Evolutionary conservation across 2,113 vertebrate genomes (phyloP).

Genomic region (Natator depressus): DNA sequence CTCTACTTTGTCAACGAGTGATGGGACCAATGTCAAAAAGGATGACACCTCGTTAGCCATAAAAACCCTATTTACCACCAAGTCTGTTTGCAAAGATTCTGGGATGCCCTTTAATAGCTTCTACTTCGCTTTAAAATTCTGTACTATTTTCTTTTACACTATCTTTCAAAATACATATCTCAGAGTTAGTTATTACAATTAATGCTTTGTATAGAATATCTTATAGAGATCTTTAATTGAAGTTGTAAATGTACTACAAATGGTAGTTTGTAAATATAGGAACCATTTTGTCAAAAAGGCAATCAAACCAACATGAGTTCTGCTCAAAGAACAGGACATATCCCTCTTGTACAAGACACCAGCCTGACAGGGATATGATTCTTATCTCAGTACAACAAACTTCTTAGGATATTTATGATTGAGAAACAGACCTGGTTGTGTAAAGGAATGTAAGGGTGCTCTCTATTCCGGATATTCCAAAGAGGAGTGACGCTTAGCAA

Average conservation of each 20-base stretch:
- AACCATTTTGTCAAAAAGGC: not conserved
- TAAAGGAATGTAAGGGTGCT: not conserved
- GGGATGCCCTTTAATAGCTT: not conserved
- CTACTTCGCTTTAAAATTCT: not conserved
- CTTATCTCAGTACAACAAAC: not conserved
- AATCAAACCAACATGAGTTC: not conserved
- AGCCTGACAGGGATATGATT: not conserved
- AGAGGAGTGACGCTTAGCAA: not conserved
- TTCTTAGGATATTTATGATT: not conserved
- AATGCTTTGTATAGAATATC: not conserved
- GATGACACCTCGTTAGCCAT: not conserved
- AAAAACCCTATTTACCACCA: not conserved
- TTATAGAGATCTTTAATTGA: not conserved
- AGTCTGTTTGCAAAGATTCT: not conserved
- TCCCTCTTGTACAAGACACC: not conserved
- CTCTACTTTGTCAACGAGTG: not conserved
- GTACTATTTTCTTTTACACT: not conserved
- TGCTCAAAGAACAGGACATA: not conserved
- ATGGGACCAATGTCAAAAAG: not conserved
- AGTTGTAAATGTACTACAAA: constrained; percentile 14
- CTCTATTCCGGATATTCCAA: not conserved
- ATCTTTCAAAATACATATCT: not conserved
- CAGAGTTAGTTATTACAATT: not conserved
- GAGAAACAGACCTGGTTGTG: not conserved
- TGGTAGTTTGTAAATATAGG: not conserved